Evolutionary conservation across 2,113 vertebrate species (phyloP), one percentile per base, ranked within the genome.

Genomic region (Aspidoscelis tigris): DNA sequence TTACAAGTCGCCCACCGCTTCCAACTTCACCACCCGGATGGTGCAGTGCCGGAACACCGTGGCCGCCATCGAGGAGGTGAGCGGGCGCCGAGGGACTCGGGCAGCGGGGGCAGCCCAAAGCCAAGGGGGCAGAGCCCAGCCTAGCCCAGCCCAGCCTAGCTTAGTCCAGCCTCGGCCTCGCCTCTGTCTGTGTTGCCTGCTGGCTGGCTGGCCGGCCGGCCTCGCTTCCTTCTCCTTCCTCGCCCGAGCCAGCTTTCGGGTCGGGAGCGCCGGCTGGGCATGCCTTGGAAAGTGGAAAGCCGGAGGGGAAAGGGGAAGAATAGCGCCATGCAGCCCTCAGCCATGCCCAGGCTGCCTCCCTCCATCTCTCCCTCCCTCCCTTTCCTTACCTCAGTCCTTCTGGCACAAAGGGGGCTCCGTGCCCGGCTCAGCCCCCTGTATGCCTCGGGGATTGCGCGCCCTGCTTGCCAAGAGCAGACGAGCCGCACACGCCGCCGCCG

Each of bases 1-100:
- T 96, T 99, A 98, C 94, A 98, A 97, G 94, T 97, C 98, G 55
- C 98, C 98, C 41, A 98, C 98, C 84, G 98, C 98, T 53, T 99
- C 98, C 89, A 98, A 96, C 96, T 99, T 99, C 96, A 97, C 95
- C 92, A 98, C 97, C 70, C 94, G 98, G 87, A 98, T 98, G 96
- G 90, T 90, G 87, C 97, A 98, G 93, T 99, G 98, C 94, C 96
- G 98, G 95, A 98, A 96, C 94, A 94, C 98, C 0, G 98, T 98
- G 95, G 90, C 96, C 16, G 96, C 95, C 73, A 96, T 99, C 95
- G 98, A 99, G 92, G 98, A 99, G 97, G 98, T 98, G 86, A 94
- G 93, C 68, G 33, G 33, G n/a, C 26, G 84, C 66, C 44, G 33
- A 33, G 33, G 33, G 33, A 33, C 33, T 33, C 7, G 85, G 84